Base-by-base conservation (phyloP, 2,888 invertebrate genomes). In the Automeris io region DNA sequence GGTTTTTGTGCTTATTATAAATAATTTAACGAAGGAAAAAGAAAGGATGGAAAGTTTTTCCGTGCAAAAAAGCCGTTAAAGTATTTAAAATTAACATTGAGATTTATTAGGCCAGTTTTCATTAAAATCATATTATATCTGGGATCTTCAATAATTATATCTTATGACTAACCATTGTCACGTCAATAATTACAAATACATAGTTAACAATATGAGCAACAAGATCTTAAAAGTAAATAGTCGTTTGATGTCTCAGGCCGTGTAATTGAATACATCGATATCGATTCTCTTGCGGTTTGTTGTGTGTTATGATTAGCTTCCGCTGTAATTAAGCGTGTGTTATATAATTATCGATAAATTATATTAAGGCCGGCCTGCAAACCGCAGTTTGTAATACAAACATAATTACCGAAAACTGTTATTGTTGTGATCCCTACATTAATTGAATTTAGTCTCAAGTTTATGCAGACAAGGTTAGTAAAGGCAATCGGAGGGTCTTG, bases 371-470 rank as follows among this genome's bases (percentile, higher is more conserved):
- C 45, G 46, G 49, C 44, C 48, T 49, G 51, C 54, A 51, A 52
- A 49, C 54, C 48, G 43, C 59, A 68, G 67, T 69, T 65, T 55
- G 54, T 56, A 70, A 54, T 65, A 56, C 67, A 71, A 81, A 76
- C 70, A 76, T 74, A 71, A 80, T 80, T 75, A 77, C 57, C 62
- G 63, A 73, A 77, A 78, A 78, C 68, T 77, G 75, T 78, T 80
- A 77, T 81, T 81, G 71, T 78, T 81, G 68, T 74, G 76, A 74
- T 72, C 63, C 69, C 56, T 49, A 57, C 55, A 74, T 71, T 80
- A 82, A 83, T 83, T 82, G 74, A 78, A 81, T 80, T 79, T 70
- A 57, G 64, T 59, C 55, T 61, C 45, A 71, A 79, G 81, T 83
- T 83, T 82, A 79, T 82, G 70, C 69, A 78, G 78, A 69, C 58